A percentile compares a stretch with the other conserved stretches of the same genome.
phyloP scores from a whole-genome alignment of 1,140 invertebrate genomes.

The Aradophagus sp. region DNA sequence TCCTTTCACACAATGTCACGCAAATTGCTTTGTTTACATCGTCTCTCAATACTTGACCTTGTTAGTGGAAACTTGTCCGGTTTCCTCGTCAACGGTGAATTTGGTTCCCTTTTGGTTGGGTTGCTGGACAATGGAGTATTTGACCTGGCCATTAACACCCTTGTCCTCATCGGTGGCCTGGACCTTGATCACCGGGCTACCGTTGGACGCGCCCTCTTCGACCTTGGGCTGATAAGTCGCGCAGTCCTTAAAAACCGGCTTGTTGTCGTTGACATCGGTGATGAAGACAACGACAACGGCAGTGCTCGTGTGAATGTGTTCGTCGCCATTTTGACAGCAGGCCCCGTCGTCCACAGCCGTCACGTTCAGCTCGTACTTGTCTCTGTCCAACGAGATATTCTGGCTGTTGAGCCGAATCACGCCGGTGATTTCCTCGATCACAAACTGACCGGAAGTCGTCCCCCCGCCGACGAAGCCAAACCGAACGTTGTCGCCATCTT shows the following conservation, averaged over 20 bases:
- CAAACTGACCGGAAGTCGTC: conserved; percentile 92
- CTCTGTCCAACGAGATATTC: conserved; percentile 87
- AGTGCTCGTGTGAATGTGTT: conserved; percentile 91
- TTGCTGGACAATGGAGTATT: conserved; percentile 96
- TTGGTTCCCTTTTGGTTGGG: conserved; percentile 97
- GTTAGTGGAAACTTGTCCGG: conserved; percentile 93
- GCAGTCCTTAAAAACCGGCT: conserved; percentile 95
- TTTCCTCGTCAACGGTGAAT: conserved; percentile 95
- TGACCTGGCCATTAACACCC: conserved; percentile 93
- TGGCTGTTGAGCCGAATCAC: conserved; percentile 92
- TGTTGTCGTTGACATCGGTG: conserved; percentile 96
- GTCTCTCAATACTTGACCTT: conserved; percentile 79
- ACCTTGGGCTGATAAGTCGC: conserved; percentile 93
- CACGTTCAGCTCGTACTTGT: conserved; percentile 95
- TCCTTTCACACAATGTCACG: too few species aligned
- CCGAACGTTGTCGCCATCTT: conserved; percentile 94
- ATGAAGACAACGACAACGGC: conserved; percentile 98
- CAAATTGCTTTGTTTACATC: too few species aligned
- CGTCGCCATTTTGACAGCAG: conserved; percentile 90
- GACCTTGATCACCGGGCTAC: conserved; percentile 93
- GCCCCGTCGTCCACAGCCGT: conserved; percentile 95
- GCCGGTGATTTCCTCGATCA: conserved; percentile 95
- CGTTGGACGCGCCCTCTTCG: conserved; percentile 92
- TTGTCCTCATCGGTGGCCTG: conserved; percentile 96
- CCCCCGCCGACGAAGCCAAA: conserved; percentile 95